Base-by-base conservation (phyloP, 2,888 invertebrate species). In the Sesia apiformis region DNA sequence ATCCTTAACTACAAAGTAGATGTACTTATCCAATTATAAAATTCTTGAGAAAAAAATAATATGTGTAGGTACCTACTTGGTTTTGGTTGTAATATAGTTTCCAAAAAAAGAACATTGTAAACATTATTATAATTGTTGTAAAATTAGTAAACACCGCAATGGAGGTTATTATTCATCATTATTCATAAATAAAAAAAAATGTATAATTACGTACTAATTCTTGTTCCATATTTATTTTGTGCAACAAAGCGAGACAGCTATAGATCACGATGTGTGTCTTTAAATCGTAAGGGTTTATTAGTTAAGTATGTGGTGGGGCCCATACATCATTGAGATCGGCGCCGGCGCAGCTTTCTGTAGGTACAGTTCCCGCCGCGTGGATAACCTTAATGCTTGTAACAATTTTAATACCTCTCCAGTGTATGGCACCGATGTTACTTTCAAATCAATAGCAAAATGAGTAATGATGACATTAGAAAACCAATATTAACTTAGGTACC, bases 291-390 rank as follows among this genome's bases (percentile, higher is more conserved):
- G 77, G 75, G 78, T 78, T 80, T 82, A 85, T 81, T 83, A 84
- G 80, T 74, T 68, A 74, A 81, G 70, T 75, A 70, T 76, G 78
- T 80, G 77, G 83, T 74, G 76, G 80, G 80, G 78, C 72, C 79
- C 80, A 84, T 86, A 79, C 74, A 81, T 87, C 85, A 87, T 72
- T 70, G 67, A 56, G 60, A 67, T 62, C 80, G 85, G 84, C 87
- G 85, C 84, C 83, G 65, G 78, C 80, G 80, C 81, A 78, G 46
- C 46, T 46, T 46, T 46, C 23, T 23, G 23, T 23, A n/a, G 7
- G 46, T 46, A 46, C 46, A 46, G 46, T 46, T 46, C 46, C 4
- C 46, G n/a, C 46, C 46, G 8, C n/a, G 23, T 46, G 8, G 23
- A 46, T 23, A 23, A 23, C 23, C 23, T 23, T 23, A 23, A 23